Percentiles rank a stretch among this genome's conserved stretches.
phyloP scores from a whole-genome alignment of 2,888 invertebrate species.

The Torymus auratus region DNA sequence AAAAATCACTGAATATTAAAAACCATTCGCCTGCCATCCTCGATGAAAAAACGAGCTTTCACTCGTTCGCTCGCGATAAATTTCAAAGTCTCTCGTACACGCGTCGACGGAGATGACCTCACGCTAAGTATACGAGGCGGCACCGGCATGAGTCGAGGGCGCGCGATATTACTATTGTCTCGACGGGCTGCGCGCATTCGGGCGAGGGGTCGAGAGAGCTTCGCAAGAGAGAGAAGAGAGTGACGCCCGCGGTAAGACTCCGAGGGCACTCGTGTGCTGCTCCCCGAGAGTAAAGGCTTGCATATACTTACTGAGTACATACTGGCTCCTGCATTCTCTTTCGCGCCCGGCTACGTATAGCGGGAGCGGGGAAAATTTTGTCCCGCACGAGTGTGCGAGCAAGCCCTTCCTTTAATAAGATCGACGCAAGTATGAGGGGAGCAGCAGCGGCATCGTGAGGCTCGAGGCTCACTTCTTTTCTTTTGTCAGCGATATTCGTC shows the following conservation, averaged over 20 bases:
- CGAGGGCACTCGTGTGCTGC: conserved; percentile 66
- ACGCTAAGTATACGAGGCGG: conserved; percentile 49
- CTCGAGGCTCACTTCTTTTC: not conserved
- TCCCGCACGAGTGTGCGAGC: conserved; percentile 50
- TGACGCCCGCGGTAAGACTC: conserved; percentile 73
- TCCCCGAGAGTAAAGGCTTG: conserved; percentile 67
- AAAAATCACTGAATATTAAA: conserved; percentile 21
- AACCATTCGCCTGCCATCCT: not conserved
- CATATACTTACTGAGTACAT: conserved; percentile 72
- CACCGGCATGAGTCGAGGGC: conserved; percentile 59
- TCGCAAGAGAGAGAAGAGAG: conserved; percentile 59
- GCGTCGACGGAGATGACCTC: conserved; percentile 37
- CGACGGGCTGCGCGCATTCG: conserved; percentile 47
- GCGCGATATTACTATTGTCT: conserved; percentile 68
- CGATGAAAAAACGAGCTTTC: too few relatives aligned
- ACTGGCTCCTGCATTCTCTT: conserved; percentile 59
- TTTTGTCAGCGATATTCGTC: conserved; percentile 19
- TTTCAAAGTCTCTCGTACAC: not conserved
- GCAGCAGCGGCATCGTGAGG: too few relatives aligned
- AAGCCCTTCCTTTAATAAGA: conserved; percentile 62
- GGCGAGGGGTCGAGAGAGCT: too few relatives aligned
- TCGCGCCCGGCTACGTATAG: too few relatives aligned
- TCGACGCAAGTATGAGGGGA: conserved; percentile 44
- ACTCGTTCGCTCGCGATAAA: conserved; percentile 37
- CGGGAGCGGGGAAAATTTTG: conserved; percentile 63